A percentile compares a stretch with the other conserved stretches of the same genome.
Conservation (phyloP, 1,140 invertebrate species). For the Dinothrombium tinctorium region DNA sequence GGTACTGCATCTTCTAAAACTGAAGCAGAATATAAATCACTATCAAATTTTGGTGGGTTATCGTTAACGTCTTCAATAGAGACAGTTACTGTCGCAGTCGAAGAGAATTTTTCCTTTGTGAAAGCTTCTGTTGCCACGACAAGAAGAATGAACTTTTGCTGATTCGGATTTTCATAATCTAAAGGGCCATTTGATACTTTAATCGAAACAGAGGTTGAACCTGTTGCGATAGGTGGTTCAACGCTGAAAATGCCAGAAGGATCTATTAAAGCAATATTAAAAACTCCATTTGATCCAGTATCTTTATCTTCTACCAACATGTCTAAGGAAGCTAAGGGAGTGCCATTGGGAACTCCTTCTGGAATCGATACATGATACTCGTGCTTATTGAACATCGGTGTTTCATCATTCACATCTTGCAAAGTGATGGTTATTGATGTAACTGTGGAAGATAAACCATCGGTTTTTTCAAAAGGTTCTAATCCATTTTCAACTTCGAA, state of each 20-base stretch:
- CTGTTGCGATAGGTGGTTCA: constrained; percentile 47
- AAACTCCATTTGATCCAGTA: constrained; percentile 23
- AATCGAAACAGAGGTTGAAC: constrained; percentile 53
- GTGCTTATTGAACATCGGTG: constrained; percentile 32
- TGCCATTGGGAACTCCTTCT: constrained; percentile 55
- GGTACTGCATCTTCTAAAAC: constrained; percentile 74
- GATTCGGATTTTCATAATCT: constrained; percentile 75
- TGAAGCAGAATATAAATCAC: constrained; percentile 27
- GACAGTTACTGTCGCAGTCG: constrained; percentile 62
- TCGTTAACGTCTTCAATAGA: constrained; percentile 59
- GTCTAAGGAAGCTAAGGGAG: constrained; percentile 49
- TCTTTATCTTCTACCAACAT: constrained; percentile 67
- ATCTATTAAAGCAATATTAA: constrained; percentile 35
- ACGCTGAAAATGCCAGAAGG: constrained; percentile 54
- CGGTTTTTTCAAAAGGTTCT: constrained; percentile 31
- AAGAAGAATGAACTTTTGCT: constrained; percentile 64
- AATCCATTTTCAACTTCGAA: constrained; percentile 19
- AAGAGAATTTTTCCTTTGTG: constrained; percentile 44
- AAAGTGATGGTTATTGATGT: constrained; percentile 46
- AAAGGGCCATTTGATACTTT: constrained; percentile 48
- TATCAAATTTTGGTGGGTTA: constrained; percentile 31
- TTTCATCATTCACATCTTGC: constrained; percentile 77
- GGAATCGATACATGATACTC: constrained; percentile 46
- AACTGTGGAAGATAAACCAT: constrained; percentile 12
- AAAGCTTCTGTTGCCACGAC: constrained; percentile 58